These are phyloP conservation scores for Cheilosia vernalis DNA, from an alignment of 2,888 invertebrate species.

Conservation along the genomic window DNA sequence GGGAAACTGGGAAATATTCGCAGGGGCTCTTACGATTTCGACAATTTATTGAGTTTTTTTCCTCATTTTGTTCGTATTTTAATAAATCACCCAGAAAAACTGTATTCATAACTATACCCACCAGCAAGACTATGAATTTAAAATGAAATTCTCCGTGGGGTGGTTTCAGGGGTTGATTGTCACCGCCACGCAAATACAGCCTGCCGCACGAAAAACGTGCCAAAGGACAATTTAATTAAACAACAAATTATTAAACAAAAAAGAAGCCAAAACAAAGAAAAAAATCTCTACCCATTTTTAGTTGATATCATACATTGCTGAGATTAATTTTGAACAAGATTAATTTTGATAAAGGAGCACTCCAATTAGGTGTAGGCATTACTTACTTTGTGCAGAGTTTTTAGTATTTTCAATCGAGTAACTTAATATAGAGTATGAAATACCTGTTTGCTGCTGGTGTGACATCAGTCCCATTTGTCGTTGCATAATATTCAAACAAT, in stretches of 20 bases:
- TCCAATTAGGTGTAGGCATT: too few species aligned
- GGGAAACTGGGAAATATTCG: not conserved
- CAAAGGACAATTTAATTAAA: slow-evolving; percentile 3
- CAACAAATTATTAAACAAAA: not conserved
- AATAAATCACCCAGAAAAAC: not conserved
- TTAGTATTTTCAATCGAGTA: not conserved
- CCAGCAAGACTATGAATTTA: not conserved
- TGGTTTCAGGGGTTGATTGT: not conserved
- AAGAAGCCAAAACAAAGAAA: not conserved
- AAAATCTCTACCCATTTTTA: not conserved
- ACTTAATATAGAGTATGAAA: not conserved
- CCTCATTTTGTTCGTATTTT: not conserved
- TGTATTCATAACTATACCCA: not conserved
- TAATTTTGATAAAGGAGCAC: too few species aligned
- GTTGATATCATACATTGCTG: not conserved
- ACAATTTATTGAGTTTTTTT: too few species aligned
- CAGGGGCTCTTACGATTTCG: too few species aligned
- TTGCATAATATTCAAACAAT: slow-evolving; percentile 91
- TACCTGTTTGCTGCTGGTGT: slow-evolving; percentile 78
- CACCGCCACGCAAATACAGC: slow-evolving; percentile 2
- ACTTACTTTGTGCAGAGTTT: not conserved
- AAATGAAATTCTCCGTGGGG: not conserved
- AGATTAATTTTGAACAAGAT: too few species aligned
- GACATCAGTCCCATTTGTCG: slow-evolving; percentile 85
- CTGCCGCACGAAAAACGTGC: not conserved